Evolutionary conservation across 2,113 vertebrate species (phyloP), one percentile per base, ranked within the genome.

Genomic region (Chlamydotis undulata): DNA sequence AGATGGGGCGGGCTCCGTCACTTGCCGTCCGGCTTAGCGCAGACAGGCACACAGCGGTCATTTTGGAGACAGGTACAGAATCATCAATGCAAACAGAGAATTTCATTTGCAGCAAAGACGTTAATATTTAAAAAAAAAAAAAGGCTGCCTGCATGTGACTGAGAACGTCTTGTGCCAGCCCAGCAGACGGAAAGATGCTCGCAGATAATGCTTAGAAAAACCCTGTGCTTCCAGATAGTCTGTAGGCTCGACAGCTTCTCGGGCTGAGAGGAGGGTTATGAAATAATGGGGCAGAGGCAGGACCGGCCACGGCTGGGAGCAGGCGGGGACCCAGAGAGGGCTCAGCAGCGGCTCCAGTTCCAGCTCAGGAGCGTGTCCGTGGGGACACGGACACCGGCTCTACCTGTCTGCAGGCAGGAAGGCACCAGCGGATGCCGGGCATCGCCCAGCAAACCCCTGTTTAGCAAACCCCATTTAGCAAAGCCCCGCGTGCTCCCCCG

Each of bases 341-440:
- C 50, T 65, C 49, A 28, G 77, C 19, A 2, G 0, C 0, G 8
- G 17, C 65, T 26, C 52, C 21, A 2, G 4, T 31, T 43, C 55
- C 74, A 8, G 47, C 33, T 37, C 4, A 0, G 0, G 1, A 31
- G 10, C 0, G 0, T 13, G 37, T 43, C 7, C 45, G 19, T 5
- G 19, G 59, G 65, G 21, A 13, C 37, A 21, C 3, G 3, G 21
- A 13, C 37, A 21, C 4, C 3, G 69, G 35, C 47, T 52, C 53
- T 56, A 59, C 10, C 47, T 2, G 3, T 33, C 8, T 23, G 56
- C 4, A 3, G 45, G 45, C 14, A 18, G 45, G 1, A 18, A 35
- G 60, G 78, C 23, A 39, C 64, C 74, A 53, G 83, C 0, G 2
- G 63, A 7, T 49, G 23, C 22, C 6, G 5, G 41, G 31, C 4